Percentiles rank a stretch among this genome's conserved stretches.
These are phyloP conservation scores for Tachycineta bicolor DNA, from an alignment of 2,113 vertebrate genomes.

Conservation along the genomic window DNA sequence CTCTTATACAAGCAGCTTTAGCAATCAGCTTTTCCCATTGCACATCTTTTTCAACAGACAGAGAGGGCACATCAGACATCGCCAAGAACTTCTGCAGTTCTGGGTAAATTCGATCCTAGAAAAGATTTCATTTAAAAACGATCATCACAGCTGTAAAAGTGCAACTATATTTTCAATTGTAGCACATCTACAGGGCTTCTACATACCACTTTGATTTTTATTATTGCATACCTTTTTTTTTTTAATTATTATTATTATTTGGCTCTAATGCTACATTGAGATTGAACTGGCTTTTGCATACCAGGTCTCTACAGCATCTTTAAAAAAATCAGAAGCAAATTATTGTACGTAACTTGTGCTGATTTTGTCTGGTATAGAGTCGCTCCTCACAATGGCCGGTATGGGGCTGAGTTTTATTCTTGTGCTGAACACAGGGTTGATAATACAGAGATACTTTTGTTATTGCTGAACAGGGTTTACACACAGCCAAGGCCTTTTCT, in stretches of 20 bases:
- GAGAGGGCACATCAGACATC: slow-evolving; percentile 72
- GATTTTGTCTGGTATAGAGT: background rate
- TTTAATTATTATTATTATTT: background rate
- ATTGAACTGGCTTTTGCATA: background rate
- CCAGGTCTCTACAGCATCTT: background rate
- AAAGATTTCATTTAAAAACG: background rate
- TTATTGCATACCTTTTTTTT: background rate
- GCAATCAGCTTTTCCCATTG: slow-evolving; percentile 93
- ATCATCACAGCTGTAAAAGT: background rate
- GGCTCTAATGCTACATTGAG: background rate
- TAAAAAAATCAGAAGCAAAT: background rate
- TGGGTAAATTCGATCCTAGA: slow-evolving; percentile 92
- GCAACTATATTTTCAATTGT: background rate
- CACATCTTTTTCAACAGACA: slow-evolving; percentile 79
- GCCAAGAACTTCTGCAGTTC: slow-evolving; percentile 89
- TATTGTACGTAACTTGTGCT: background rate
- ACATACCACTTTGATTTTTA: background rate
- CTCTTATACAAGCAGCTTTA: slow-evolving; percentile 88
- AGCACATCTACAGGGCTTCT: background rate
- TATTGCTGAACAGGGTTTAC: background rate
- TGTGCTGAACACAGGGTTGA: background rate
- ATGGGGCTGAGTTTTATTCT: background rate
- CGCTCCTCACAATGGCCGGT: background rate
- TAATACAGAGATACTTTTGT: background rate
- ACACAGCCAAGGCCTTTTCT: background rate